These are phyloP conservation scores for Platerodrilus igneus DNA, from an alignment of 2,888 invertebrate species.

Conservation along the genomic window DNA sequence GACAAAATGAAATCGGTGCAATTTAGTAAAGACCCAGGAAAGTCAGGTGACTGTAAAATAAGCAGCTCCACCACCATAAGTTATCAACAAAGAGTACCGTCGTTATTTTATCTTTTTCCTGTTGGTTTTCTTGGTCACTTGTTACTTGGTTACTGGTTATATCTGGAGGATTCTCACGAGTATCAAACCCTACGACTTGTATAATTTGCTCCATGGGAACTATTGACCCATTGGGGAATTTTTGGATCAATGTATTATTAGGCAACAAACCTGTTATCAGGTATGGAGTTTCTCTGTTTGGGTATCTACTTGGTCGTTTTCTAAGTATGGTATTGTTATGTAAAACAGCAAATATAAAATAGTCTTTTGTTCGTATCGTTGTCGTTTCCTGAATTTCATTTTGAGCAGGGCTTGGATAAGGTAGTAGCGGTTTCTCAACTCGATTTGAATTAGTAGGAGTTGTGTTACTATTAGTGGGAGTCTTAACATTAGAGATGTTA, in stretches of 20 bases:
- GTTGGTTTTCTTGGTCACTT: constrained; percentile 37
- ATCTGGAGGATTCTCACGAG: constrained; percentile 52
- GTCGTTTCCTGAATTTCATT: constrained; percentile 15
- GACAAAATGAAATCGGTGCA: not conserved
- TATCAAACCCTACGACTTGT: constrained; percentile 56
- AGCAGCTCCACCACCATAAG: no score
- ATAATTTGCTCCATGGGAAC: constrained; percentile 59
- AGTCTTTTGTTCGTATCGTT: constrained; percentile 58
- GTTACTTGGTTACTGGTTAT: constrained; percentile 64
- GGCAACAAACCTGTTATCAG: constrained; percentile 72
- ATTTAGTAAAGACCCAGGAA: not conserved
- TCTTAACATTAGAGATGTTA: constrained; percentile 20
- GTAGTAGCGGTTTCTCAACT: constrained; percentile 35
- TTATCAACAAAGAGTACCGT: constrained; percentile 47
- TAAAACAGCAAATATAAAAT: constrained; percentile 69
- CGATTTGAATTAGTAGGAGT: constrained; percentile 27
- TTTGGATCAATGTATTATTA: constrained; percentile 73
- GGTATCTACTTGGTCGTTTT: constrained; percentile 65
- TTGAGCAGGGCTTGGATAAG: constrained; percentile 24
- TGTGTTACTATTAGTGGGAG: constrained; percentile 23
- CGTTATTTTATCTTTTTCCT: constrained; percentile 53
- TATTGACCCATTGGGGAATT: constrained; percentile 75
- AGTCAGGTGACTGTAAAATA: constrained; percentile 18
- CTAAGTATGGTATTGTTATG: constrained; percentile 76
- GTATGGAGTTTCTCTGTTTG: constrained; percentile 66